A percentile compares a stretch with the other conserved stretches of the same genome.
These are phyloP conservation scores for Pocota personata DNA, from an alignment of 2,888 invertebrate genomes.

Conservation along the genomic window DNA sequence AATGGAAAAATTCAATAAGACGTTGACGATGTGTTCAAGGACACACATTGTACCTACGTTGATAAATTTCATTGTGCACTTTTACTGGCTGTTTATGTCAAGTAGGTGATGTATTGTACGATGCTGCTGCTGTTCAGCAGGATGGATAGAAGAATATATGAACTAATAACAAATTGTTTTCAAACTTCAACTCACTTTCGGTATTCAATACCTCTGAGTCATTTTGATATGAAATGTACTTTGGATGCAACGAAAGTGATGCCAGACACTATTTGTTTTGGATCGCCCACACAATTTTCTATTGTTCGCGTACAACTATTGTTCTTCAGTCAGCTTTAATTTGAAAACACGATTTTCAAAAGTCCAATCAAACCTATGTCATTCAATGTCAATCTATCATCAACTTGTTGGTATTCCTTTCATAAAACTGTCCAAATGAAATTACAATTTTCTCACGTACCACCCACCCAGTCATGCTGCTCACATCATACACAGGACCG, in stretches of 20 bases:
- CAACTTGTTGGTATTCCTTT: not conserved
- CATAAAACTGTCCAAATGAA: conserved; percentile 1
- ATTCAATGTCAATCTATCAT: conserved; percentile 18
- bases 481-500: not conserved
- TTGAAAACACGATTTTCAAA: not conserved
- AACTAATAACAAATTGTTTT: not conserved
- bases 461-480: not conserved
- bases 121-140: not conserved
- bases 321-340: not conserved
- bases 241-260: too few species aligned
- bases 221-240: not conserved
- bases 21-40: not conserved
- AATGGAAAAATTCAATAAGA: not conserved
- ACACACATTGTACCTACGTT: not conserved
- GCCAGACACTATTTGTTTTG: not conserved
- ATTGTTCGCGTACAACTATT: not conserved
- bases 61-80: not conserved
- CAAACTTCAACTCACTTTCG: too few species aligned
- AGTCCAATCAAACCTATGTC: conserved; percentile 24
- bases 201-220: not conserved
- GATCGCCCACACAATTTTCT: not conserved
- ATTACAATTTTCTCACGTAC: conserved; percentile 3
- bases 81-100: not conserved
- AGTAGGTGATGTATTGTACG: not conserved
- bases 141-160: not conserved